phyloP scores from a whole-genome alignment of 2,888 invertebrate genomes.

The Scaptodrosophila latifasciaeformis region DNA sequence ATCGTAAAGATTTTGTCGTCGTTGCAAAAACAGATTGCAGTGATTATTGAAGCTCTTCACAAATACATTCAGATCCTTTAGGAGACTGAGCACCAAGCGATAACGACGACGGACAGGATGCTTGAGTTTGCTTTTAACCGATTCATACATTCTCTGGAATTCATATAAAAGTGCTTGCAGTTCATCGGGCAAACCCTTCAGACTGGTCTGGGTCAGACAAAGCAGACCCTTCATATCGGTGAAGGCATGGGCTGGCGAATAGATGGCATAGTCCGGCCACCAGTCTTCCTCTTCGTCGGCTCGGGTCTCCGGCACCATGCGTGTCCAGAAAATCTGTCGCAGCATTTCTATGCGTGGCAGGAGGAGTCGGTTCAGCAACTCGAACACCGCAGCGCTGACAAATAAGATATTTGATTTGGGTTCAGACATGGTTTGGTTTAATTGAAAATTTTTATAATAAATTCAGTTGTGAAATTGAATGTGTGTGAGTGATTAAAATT shows the following conservation, averaged over 20 bases:
- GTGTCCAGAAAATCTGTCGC: conserved; percentile 11
- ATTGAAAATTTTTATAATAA: too few relatives aligned
- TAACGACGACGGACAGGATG: conserved; percentile 3
- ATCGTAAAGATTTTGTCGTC: conserved; percentile 14
- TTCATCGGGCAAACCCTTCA: conserved; percentile 19
- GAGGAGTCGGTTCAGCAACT: conserved; percentile 26
- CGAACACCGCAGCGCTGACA: conserved; percentile 9
- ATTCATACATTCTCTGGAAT: not conserved
- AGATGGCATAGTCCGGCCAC: conserved; percentile 36
- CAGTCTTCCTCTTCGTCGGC: conserved; percentile 14
- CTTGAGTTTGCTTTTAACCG: not conserved
- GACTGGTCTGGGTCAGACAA: not conserved
- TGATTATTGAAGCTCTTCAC: conserved; percentile 4
- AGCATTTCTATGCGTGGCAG: conserved; percentile 20
- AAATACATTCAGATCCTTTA: conserved; percentile 28
- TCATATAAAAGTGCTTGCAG: conserved; percentile 8
- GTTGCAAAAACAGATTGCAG: conserved; percentile 3
- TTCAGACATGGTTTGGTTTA: too few relatives aligned
- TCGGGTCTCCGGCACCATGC: conserved; percentile 13
- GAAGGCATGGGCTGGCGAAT: conserved; percentile 20
- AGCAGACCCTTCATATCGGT: conserved; percentile 39
- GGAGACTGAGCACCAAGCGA: conserved; percentile 11
- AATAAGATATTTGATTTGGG: too few relatives aligned
- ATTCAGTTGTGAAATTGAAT: too few relatives aligned
- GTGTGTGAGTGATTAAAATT: too few relatives aligned